Conservation (phyloP, 1,140 invertebrate genomes). For the Aphidius ervi region DNA sequence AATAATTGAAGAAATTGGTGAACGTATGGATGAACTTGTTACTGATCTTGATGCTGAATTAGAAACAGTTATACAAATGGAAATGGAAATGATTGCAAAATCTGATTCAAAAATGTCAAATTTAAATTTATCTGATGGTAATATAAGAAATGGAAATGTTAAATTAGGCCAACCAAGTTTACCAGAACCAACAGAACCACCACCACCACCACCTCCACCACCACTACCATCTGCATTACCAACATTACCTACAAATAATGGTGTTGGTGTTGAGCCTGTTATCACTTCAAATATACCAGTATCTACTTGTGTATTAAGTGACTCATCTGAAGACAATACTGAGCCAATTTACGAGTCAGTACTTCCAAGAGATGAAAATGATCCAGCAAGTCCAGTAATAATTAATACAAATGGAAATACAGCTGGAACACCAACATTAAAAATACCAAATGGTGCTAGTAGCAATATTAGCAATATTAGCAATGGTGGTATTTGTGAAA, state of each 20-base stretch:
- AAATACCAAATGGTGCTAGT: no score
- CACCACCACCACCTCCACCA: constrained; percentile 62
- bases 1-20: constrained; percentile 80
- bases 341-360: constrained; percentile 86
- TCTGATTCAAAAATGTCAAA: constrained; percentile 40
- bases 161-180: constrained; percentile 58
- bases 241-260: constrained; percentile 28
- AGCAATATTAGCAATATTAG: no score
- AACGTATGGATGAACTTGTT: constrained; percentile 77
- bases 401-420: constrained; percentile 46
- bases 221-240: constrained; percentile 57
- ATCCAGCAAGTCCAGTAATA: constrained; percentile 35
- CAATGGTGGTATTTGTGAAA: no score
- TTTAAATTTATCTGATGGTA: constrained; percentile 26
- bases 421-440: no score
- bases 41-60: constrained; percentile 72
- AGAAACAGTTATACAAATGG: constrained; percentile 61
- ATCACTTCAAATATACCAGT: no score
- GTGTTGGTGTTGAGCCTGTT: constrained; percentile 21
- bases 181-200: constrained; percentile 71
- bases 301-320: no score
- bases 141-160: constrained; percentile 26
- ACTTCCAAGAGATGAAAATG: constrained; percentile 61
- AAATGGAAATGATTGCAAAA: constrained; percentile 45
- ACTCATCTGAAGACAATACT: constrained; percentile 41